Evolutionary conservation across 2,888 invertebrate genomes (phyloP).

Genomic region (Adelognathus sp.): DNA sequence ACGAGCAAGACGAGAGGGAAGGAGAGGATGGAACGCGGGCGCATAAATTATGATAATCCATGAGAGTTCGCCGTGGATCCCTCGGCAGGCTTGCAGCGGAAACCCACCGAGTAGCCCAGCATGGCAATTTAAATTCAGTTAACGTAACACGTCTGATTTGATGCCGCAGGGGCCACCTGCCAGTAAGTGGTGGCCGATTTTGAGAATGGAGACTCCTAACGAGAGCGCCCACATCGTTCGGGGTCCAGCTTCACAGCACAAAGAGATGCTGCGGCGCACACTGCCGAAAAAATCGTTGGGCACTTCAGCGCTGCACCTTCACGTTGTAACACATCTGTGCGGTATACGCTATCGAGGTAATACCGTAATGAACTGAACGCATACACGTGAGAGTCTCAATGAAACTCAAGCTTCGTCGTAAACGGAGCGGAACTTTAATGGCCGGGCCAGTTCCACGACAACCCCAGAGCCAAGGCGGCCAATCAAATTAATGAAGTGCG

Average conservation of each 20-base stretch:
- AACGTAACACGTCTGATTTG: constrained; percentile 78
- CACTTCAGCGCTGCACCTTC: background rate
- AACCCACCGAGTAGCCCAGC: constrained; percentile 50
- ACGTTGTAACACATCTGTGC: background rate
- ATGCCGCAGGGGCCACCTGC: constrained; percentile 75
- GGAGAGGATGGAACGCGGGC: constrained; percentile 62
- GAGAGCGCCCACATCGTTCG: constrained; percentile 43
- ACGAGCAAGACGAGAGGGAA: constrained; percentile 7
- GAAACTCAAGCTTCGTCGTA: constrained; percentile 58
- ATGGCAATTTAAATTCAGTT: constrained; percentile 79
- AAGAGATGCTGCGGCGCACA: background rate
- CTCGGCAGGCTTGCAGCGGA: constrained; percentile 9
- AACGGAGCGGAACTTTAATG: constrained; percentile 69
- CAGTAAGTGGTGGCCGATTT: constrained; percentile 74
- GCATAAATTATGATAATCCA: constrained; percentile 79
- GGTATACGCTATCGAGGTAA: background rate
- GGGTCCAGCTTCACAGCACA: background rate
- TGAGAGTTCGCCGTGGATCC: constrained; percentile 55
- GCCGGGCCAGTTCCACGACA: constrained; percentile 63
- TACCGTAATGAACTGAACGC: background rate
- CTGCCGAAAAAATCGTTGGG: background rate
- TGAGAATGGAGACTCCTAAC: constrained; percentile 70
- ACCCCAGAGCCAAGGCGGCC: constrained; percentile 62
- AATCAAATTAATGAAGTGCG: constrained; percentile 73
- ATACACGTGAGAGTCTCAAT: constrained; percentile 6